phyloP scores from a whole-genome alignment of 2,888 invertebrate species.

The Ephialtes manifestator region DNA sequence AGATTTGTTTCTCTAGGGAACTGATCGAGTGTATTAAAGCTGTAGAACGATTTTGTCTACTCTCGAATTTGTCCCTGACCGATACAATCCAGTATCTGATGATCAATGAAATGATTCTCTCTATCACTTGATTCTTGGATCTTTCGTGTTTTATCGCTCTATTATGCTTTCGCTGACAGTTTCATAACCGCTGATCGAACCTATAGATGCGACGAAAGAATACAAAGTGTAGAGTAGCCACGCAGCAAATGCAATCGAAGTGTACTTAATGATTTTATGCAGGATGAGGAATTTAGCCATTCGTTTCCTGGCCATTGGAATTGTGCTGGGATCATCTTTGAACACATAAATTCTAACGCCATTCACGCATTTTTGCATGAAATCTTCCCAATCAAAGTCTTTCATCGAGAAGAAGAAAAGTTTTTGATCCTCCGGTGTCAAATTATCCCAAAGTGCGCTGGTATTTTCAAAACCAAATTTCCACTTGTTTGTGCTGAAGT shows the following conservation, averaged over 20 bases:
- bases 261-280: conserved; percentile 74
- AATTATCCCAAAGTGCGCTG: conserved; percentile 83
- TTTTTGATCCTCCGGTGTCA: conserved; percentile 85
- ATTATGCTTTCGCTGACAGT: conserved; percentile 67
- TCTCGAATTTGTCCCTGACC: not conserved
- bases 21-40: not conserved
- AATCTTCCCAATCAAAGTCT: conserved; percentile 86
- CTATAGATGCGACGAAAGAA: conserved; percentile 58
- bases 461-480: conserved; percentile 79
- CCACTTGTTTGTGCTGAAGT: conserved; percentile 86
- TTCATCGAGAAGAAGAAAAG: conserved; percentile 86
- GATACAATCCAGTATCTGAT: not conserved
- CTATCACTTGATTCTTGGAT: conserved; percentile 15
- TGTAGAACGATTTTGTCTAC: conserved; percentile 1
- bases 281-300: conserved; percentile 77
- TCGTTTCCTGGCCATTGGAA: conserved; percentile 77
- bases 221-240: conserved; percentile 65
- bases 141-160: conserved; percentile 55
- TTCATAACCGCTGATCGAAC: conserved; percentile 64
- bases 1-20: not conserved
- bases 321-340: conserved; percentile 85
- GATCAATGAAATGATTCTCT: not conserved
- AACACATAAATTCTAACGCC: conserved; percentile 86
- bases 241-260: conserved; percentile 56
- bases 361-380: conserved; percentile 86